Evolutionary conservation across 2,113 vertebrate genomes (phyloP).

Genomic region (Anser brachyrhynchus): DNA sequence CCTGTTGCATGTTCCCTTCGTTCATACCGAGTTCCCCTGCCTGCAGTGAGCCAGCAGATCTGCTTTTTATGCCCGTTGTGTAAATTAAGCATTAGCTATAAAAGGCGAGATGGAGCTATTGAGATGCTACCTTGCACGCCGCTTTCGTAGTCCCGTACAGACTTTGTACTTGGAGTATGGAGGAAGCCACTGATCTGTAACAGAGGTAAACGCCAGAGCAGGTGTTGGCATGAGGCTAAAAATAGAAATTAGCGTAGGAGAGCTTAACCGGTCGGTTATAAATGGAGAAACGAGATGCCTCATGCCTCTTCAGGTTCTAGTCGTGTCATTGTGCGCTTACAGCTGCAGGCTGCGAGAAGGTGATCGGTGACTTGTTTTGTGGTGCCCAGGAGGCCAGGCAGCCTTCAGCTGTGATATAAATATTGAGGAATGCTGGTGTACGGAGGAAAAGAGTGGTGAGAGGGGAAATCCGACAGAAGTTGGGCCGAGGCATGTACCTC

Average conservation of each 20-base stretch:
- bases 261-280: background rate
- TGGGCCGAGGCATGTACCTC: background rate
- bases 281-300: background rate
- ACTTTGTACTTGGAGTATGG: background rate
- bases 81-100: background rate
- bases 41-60: background rate
- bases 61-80: background rate
- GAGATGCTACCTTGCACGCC: background rate
- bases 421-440: background rate
- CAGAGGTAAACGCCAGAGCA: conserved; percentile 7
- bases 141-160: background rate
- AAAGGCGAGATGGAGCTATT: background rate
- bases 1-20: background rate
- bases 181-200: background rate
- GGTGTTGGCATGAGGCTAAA: conserved; percentile 41
- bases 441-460: background rate
- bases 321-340: background rate
- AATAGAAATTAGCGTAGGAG: conserved; percentile 1
- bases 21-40: background rate
- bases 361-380: background rate
- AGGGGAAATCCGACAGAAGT: conserved; percentile 20
- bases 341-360: background rate
- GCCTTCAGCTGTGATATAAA: background rate
- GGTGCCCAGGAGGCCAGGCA: background rate
- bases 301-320: background rate